Conservation (phyloP, 2,113 vertebrate species). For the Cynocephalus volans region DNA sequence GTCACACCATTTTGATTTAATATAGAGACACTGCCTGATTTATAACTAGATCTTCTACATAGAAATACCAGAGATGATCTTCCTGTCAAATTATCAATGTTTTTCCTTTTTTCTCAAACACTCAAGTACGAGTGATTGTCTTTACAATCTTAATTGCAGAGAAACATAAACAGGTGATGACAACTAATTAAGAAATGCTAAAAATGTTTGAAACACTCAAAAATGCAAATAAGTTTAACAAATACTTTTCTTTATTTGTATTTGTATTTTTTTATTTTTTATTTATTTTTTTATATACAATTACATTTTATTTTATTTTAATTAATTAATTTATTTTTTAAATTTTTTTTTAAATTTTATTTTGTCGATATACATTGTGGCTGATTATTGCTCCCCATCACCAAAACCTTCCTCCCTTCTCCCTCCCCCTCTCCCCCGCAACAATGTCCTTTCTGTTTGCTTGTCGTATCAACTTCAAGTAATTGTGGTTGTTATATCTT, state of each 20-base stretch:
- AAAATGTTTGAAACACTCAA: background rate
- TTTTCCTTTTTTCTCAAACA: background rate
- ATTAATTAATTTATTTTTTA: too few relatives aligned
- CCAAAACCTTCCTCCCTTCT: too few relatives aligned
- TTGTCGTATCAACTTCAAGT: too few relatives aligned
- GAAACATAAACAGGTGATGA: background rate
- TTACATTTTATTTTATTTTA: too few relatives aligned
- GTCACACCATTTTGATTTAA: conserved; percentile 63
- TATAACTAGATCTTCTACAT: conserved; percentile 60
- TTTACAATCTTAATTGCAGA: background rate
- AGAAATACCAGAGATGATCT: conserved; percentile 74
- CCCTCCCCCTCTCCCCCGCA: too few relatives aligned
- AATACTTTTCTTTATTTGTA: background rate
- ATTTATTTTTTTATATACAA: too few relatives aligned
- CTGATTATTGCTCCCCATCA: too few relatives aligned
- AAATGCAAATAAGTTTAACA: background rate
- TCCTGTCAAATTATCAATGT: conserved; percentile 40
- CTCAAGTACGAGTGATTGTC: conserved; percentile 6
- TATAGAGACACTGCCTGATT: conserved; percentile 59
- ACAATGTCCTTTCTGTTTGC: too few relatives aligned
- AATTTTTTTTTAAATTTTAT: too few relatives aligned
- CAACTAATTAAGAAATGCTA: conserved; percentile 3
- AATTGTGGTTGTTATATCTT: too few relatives aligned
- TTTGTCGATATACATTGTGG: too few relatives aligned
- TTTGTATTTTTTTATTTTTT: too few relatives aligned